These are phyloP conservation scores for Condylostylus longicornis DNA, from an alignment of 1,140 invertebrate genomes.

Conservation along the genomic window DNA sequence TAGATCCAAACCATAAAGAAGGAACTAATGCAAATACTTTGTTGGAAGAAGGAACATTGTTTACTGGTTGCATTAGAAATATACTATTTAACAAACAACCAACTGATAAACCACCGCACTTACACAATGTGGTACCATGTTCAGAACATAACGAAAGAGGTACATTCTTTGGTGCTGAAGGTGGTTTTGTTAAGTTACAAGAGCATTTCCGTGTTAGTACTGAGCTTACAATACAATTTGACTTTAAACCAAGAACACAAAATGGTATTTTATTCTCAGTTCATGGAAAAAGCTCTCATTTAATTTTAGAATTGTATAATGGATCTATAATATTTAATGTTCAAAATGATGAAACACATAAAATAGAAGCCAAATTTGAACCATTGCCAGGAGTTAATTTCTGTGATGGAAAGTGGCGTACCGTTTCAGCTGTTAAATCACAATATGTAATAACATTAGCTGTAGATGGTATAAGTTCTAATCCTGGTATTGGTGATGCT, in stretches of 20 bases:
- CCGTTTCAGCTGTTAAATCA: conserved; percentile 24
- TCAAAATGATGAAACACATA: conserved; percentile 68
- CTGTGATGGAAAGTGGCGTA: conserved; percentile 92
- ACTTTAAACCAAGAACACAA: conserved; percentile 72
- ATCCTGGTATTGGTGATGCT: conserved; percentile 40
- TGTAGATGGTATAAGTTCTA: conserved; percentile 21
- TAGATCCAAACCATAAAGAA: conserved; percentile 26
- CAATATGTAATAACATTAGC: conserved; percentile 25
- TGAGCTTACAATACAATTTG: conserved; percentile 65
- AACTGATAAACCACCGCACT: conserved; percentile 39
- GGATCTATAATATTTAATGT: conserved; percentile 68
- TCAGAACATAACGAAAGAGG: conserved; percentile 71
- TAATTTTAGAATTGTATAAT: conserved; percentile 76
- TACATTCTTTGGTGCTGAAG: conserved; percentile 62
- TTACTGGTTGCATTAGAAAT: conserved; percentile 76
- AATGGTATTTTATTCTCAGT: conserved; percentile 71
- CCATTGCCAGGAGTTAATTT: conserved; percentile 53
- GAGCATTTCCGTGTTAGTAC: conserved; percentile 65
- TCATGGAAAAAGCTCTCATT: conserved; percentile 62
- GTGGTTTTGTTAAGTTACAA: conserved; percentile 35
- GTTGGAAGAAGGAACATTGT: conserved; percentile 35
- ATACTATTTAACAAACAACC: conserved; percentile 54
- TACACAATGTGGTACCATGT: conserved; percentile 57
- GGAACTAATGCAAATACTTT: conserved; percentile 12
- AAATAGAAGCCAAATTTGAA: conserved; percentile 51